These are phyloP conservation scores for Drosophila anomalipes DNA, from an alignment of 2,888 invertebrate species.

Conservation along the genomic window DNA sequence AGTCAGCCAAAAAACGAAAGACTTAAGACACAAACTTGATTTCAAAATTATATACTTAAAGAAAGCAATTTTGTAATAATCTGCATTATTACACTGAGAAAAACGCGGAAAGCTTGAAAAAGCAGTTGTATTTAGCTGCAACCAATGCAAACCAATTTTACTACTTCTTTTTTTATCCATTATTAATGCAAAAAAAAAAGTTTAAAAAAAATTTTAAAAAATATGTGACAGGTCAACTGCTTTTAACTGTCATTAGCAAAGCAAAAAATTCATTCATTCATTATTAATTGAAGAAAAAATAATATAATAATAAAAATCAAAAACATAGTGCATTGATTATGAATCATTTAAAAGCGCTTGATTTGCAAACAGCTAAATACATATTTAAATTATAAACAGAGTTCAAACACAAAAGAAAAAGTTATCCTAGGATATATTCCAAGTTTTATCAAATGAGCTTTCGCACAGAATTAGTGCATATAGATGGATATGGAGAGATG, in stretches of 20 bases:
- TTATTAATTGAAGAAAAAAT: neutral
- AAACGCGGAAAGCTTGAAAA: neutral
- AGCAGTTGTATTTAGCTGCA: neutral
- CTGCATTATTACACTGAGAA: neutral
- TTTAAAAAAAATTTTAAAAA: neutral
- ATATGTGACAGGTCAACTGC: neutral
- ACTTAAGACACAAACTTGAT: constrained; percentile 66
- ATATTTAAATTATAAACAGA: neutral
- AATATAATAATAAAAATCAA: neutral
- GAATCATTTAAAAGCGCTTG: neutral
- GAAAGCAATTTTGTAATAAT: neutral
- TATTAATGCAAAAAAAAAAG: neutral
- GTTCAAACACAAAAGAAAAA: neutral
- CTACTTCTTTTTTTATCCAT: neutral
- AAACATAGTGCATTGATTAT: neutral
- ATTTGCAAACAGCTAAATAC: neutral
- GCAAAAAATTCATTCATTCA: neutral
- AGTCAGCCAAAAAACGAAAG: constrained; percentile 43
- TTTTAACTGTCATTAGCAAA: neutral
- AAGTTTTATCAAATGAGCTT: neutral
- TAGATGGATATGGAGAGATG: neutral
- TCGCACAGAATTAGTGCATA: neutral
- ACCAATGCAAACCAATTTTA: neutral
- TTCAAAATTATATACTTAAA: neutral
- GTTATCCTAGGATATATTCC: neutral